Conservation (phyloP, 2,888 invertebrate species). For the Apotomis turbidana region DNA sequence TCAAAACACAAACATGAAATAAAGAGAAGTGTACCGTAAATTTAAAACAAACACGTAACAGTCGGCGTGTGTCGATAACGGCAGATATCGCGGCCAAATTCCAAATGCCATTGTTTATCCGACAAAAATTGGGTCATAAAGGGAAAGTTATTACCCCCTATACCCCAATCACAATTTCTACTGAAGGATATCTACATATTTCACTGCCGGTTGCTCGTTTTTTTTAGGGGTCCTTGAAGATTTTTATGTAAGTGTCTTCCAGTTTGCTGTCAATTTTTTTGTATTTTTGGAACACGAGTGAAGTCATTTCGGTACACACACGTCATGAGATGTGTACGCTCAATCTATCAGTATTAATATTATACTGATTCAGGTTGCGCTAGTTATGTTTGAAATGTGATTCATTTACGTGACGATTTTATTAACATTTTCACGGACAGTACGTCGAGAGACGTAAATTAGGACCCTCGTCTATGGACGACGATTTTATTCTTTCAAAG, state of each 20-base stretch:
- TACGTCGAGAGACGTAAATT: too few species aligned
- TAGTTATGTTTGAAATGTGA: too few species aligned
- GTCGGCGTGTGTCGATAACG: slow-evolving; percentile 55
- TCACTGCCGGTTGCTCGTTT: slow-evolving; percentile 52
- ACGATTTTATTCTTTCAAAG: too few species aligned
- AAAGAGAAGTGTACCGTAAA: slow-evolving; percentile 35
- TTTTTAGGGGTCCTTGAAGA: slow-evolving; percentile 36
- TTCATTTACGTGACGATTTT: too few species aligned
- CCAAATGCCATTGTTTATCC: slow-evolving; percentile 76
- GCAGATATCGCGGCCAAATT: slow-evolving; percentile 65
- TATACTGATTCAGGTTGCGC: too few species aligned
- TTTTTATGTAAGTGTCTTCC: not conserved
- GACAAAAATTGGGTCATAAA: slow-evolving; percentile 78
- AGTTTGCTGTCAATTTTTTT: too few species aligned
- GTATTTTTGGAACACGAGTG: too few species aligned
- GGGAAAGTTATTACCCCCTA: slow-evolving; percentile 74
- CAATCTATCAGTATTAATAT: too few species aligned
- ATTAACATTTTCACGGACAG: too few species aligned
- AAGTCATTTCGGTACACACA: too few species aligned
- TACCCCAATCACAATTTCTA: slow-evolving; percentile 77
- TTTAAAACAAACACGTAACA: slow-evolving; percentile 46
- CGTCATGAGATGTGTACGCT: too few species aligned
- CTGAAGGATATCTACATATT: slow-evolving; percentile 73
- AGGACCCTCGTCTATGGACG: too few species aligned
- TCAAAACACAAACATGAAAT: slow-evolving; percentile 33